phyloP scores from a whole-genome alignment of 1,140 invertebrate species.

The Galendromus occidentalis region DNA sequence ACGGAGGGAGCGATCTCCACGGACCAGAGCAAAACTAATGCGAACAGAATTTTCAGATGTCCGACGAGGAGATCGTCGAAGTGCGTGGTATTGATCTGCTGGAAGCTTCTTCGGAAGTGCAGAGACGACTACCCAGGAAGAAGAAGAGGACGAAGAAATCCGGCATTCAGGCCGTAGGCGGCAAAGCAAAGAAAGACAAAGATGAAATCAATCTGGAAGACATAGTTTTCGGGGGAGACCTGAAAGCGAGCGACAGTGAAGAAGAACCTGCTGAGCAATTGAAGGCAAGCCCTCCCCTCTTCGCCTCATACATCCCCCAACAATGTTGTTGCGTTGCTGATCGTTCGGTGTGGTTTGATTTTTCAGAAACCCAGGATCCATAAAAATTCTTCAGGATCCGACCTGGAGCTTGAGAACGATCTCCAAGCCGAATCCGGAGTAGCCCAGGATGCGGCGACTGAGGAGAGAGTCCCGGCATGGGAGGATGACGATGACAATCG shows the following conservation, averaged over 20 bases:
- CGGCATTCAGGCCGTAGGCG: background rate
- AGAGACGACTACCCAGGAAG: background rate
- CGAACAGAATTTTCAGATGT: background rate
- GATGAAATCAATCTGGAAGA: background rate
- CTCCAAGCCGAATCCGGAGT: background rate
- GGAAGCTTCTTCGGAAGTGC: background rate
- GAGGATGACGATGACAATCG: conserved; percentile 1
- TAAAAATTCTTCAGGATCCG: background rate
- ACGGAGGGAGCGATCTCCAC: no score
- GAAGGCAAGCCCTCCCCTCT: no score
- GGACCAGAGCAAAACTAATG: no score
- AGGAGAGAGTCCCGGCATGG: background rate
- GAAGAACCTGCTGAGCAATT: no score
- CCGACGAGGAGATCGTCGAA: background rate
- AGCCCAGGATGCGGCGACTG: background rate
- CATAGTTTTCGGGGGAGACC: background rate
- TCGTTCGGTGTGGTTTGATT: no score
- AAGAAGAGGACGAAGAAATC: background rate
- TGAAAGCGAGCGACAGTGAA: no score
- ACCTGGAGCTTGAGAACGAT: background rate
- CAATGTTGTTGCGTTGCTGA: no score
- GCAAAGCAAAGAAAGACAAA: background rate
- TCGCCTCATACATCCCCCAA: no score
- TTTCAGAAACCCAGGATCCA: no score
- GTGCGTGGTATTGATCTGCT: background rate